A percentile compares a stretch with the other conserved stretches of the same genome.
phyloP scores from a whole-genome alignment of 2,797 vertebrate genomes.

The Diplodus sargus region DNA sequence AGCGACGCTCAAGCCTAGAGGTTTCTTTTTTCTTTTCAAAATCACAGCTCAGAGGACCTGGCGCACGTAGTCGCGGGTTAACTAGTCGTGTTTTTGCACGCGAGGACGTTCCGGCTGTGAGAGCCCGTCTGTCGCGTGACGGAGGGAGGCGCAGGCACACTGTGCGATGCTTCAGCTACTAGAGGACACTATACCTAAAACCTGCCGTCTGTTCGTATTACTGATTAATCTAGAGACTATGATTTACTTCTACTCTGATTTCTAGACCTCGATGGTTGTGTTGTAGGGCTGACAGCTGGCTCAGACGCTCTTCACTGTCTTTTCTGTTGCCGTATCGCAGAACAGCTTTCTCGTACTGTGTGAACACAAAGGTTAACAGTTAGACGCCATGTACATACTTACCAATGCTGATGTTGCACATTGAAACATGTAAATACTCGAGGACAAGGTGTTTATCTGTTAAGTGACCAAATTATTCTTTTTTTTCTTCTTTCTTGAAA shows the following conservation, averaged over 20 bases:
- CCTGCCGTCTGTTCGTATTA: slow-evolving; percentile 61
- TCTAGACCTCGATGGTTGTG: slow-evolving; percentile 47
- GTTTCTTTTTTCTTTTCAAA: slow-evolving; percentile 45
- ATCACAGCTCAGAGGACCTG: slow-evolving; percentile 61
- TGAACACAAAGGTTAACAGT: slow-evolving; percentile 82
- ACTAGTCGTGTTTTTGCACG: slow-evolving; percentile 19
- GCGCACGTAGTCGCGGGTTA: slow-evolving; percentile 29
- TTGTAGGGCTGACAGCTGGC: slow-evolving; percentile 57
- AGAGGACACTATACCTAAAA: slow-evolving; percentile 70
- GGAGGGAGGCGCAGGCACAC: slow-evolving; percentile 41
- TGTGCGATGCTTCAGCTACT: slow-evolving; percentile 72
- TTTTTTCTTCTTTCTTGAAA: slow-evolving; percentile 34
- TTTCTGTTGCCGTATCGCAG: slow-evolving; percentile 80
- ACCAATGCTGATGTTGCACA: slow-evolving; percentile 91
- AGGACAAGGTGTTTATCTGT: slow-evolving; percentile 67
- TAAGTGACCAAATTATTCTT: slow-evolving; percentile 77
- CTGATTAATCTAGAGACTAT: slow-evolving; percentile 67
- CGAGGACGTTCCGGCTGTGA: slow-evolving; percentile 1
- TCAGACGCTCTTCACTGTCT: slow-evolving; percentile 54
- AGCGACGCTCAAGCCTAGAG: slow-evolving; percentile 31
- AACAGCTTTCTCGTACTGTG: slow-evolving; percentile 86
- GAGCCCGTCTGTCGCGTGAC: slow-evolving; percentile 9
- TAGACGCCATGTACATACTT: slow-evolving; percentile 83
- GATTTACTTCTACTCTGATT: slow-evolving; percentile 62
- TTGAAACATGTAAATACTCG: slow-evolving; percentile 87